Conservation (phyloP, 2,888 invertebrate genomes). For the Kuschelorhynchus macadamiae region DNA sequence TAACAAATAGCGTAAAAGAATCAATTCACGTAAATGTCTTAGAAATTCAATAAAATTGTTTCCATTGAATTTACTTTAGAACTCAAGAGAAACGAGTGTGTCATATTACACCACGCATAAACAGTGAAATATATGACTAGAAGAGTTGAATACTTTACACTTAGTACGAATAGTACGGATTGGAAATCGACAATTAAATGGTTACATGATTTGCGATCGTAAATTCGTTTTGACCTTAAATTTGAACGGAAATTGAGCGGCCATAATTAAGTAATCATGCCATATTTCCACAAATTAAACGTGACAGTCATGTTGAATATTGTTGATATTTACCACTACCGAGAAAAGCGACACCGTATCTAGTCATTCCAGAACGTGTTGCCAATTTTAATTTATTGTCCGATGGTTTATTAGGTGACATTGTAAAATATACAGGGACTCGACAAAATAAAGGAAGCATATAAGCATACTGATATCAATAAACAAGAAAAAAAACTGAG, state of each 20-base stretch:
- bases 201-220: constrained; percentile 2
- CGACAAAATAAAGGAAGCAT: no score
- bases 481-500: no score
- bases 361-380: constrained; percentile 30
- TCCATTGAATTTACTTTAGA: no score
- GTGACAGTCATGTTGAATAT: constrained; percentile 38
- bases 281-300: constrained; percentile 51
- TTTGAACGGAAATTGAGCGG: constrained; percentile 52
- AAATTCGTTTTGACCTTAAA: constrained; percentile 32
- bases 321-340: constrained; percentile 41
- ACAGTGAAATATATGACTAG: neutral
- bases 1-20: no score
- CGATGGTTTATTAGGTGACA: constrained; percentile 39
- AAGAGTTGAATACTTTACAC: neutral
- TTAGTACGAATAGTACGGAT: neutral
- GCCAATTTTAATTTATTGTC: constrained; percentile 25
- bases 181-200: neutral
- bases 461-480: no score
- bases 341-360: constrained; percentile 40
- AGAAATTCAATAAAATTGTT: no score
- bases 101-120: neutral
- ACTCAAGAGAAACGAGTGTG: no score
- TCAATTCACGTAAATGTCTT: no score
- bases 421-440: constrained; percentile 18
- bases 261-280: constrained; percentile 53